Base-by-base conservation (phyloP, 2,888 invertebrate species). In the Leuctra nigra region DNA sequence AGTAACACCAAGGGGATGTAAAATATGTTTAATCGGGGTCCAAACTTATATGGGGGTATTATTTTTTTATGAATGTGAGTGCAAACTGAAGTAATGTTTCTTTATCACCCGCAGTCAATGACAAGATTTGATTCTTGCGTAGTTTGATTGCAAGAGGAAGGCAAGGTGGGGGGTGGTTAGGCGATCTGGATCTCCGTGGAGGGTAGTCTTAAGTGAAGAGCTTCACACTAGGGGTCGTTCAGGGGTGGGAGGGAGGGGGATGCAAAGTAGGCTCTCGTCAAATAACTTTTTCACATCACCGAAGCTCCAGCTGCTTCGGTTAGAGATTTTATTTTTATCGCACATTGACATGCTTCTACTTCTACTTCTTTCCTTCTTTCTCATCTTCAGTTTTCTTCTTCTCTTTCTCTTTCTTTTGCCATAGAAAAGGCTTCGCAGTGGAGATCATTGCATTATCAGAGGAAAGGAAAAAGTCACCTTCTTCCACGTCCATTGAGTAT, bases 1-100 rank as follows among this genome's bases (percentile, higher is more conserved):
- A n/a, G n/a, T n/a, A n/a, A n/a, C n/a, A n/a, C n/a, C 35, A 50
- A 35, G 18, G 11, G 50, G 35, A 20, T 35, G 29, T 50, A n/a
- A 47, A 22, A 29, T 33, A 50, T 50, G 9, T 50, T 50, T 50
- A 47, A 41, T 41, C 41, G 11, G 20, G 41, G 9, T 41, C 20
- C 41, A 20, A n/a, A 35, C 22, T 33, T 35, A 20, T 50, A 48
- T 18, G 22, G 9, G 50, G 3, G 33, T 35, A 35, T 35, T 50
- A 50, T 50, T 50, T 50, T n/a, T n/a, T 50, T 50, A 50, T 50
- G 50, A 50, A 50, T 50, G 50, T 35, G 35, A 50, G 50, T 50
- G 50, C 50, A 50, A 50, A 50, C 33, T 35, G 35, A 35, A 50
- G 50, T 50, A 35, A 33, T 29, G 33, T 35, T 50, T 50, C 33